Evolutionary conservation across 2,888 invertebrate species (phyloP), one percentile per base, ranked within the genome.

Genomic region (Pyrgus malvae): DNA sequence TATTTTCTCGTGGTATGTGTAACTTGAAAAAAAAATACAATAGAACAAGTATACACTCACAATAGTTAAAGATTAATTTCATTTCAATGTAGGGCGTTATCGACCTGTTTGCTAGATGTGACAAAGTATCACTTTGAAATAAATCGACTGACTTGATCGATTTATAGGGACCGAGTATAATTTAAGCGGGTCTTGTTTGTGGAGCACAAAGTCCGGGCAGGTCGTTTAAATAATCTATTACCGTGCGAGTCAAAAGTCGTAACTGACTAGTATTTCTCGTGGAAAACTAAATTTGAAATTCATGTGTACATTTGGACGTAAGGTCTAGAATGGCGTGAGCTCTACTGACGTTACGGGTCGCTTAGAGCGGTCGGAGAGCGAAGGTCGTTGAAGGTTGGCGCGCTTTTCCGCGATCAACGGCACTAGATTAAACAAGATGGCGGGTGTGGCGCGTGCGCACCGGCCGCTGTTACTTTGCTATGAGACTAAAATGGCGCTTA

Each of bases 371-470:
- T 83, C 80, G 86, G 80, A 82, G 88, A 89, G 87, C 88, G 89
- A 90, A 90, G 89, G 89, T 90, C 89, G 89, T 88, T 89, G 88
- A 90, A 89, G 89, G 88, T 87, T 88, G 89, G 84, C 84, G 81
- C 82, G 89, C 87, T 88, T 88, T 89, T 89, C 88, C 89, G 88
- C 88, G 88, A 87, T 88, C 88, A 85, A 84, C 84, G 83, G 84
- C 84, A 82, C 83, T 84, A 88, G 88, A 90, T 90, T 83, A 85
- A 82, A 84, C 86, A 88, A 88, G 82, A 87, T 87, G 88, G 88
- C 87, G 87, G 83, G 80, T 80, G 79, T 74, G 84, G 87, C 89
- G 89, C 88, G 89, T 86, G 89, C 89, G 83, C 85, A 76, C 48
- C 38, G 76, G 72, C 74, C 74, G 73, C 76, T 72, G 76, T 78